Percentiles rank a stretch among this genome's conserved stretches.
Evolutionary conservation across 2,797 vertebrate genomes (phyloP).

Genomic region (Pangasius djambal): DNA sequence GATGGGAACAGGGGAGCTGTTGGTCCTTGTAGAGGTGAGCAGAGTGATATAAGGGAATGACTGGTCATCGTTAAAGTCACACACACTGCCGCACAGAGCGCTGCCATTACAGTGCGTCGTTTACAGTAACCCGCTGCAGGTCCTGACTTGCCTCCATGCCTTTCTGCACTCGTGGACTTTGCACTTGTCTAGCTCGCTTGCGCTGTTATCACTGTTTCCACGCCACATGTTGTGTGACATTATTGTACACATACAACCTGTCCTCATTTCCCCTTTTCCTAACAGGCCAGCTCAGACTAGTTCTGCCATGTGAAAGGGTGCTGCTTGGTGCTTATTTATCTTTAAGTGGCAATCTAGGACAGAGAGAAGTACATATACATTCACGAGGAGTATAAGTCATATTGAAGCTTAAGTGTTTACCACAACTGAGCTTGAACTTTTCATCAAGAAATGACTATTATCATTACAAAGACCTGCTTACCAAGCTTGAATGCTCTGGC

Average conservation of each 20-base stretch:
- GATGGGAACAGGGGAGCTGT: not conserved
- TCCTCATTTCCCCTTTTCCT: slow-evolving; percentile 63
- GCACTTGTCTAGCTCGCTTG: slow-evolving; percentile 68
- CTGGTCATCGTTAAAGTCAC: not conserved
- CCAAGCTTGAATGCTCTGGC: slow-evolving; percentile 10
- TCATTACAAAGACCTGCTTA: slow-evolving; percentile 19
- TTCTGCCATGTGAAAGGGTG: slow-evolving; percentile 46
- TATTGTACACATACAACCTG: slow-evolving; percentile 59
- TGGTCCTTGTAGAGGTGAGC: slow-evolving; percentile 4
- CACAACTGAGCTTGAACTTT: not conserved
- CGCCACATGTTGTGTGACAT: not conserved
- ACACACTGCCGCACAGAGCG: slow-evolving; percentile 32
- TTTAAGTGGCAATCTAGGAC: not conserved
- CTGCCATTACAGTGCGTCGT: slow-evolving; percentile 52
- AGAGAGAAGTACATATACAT: not conserved
- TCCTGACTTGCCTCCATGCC: slow-evolving; percentile 61
- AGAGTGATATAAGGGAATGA: slow-evolving; percentile 26
- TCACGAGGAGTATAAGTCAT: not conserved
- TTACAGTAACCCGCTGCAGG: slow-evolving; percentile 60
- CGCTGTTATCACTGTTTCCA: slow-evolving; percentile 57
- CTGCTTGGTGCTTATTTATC: slow-evolving; percentile 25
- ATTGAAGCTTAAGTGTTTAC: not conserved
- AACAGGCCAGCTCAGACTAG: slow-evolving; percentile 26
- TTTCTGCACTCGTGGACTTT: slow-evolving; percentile 67
- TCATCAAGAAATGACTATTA: slow-evolving; percentile 17